A percentile compares a stretch with the other conserved stretches of the same genome.
These are phyloP conservation scores for Motacilla alba DNA, from an alignment of 2,113 vertebrate genomes.

Conservation along the genomic window DNA sequence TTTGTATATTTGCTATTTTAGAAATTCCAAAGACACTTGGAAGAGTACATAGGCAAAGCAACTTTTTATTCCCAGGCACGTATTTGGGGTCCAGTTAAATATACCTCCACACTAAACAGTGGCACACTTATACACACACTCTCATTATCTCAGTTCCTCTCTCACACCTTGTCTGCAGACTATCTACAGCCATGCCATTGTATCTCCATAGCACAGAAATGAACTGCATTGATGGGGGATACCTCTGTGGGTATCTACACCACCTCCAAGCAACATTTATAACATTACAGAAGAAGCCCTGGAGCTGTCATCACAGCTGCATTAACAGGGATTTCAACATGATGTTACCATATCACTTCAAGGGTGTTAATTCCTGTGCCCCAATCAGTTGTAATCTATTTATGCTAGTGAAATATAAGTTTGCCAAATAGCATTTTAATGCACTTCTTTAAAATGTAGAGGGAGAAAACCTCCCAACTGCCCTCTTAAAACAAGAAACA, in stretches of 20 bases:
- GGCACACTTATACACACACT: not conserved
- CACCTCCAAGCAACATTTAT: not conserved
- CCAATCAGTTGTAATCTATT: not conserved
- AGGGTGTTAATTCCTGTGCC: not conserved
- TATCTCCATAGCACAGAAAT: rapidly evolving
- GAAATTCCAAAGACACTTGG: not conserved
- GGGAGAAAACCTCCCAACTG: not conserved
- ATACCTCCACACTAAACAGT: not conserved
- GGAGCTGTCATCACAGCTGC: not conserved
- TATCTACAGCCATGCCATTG: not conserved
- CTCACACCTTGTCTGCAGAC: not conserved
- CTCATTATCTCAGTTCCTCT: not conserved
- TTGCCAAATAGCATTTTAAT: not conserved
- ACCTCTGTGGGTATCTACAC: not conserved
- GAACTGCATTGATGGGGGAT: not conserved
- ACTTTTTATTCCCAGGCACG: not conserved
- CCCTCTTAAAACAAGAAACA: not conserved
- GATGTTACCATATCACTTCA: not conserved
- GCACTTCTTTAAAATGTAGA: not conserved
- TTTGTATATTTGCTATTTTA: not conserved
- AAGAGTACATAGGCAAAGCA: not conserved
- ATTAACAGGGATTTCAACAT: not conserved
- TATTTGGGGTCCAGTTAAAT: not conserved
- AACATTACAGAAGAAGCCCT: not conserved
- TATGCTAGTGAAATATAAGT: not conserved